A percentile compares a stretch with the other conserved stretches of the same genome.
Evolutionary conservation across 2,797 vertebrate genomes (phyloP).

Genomic region (Sebastes goodei): DNA sequence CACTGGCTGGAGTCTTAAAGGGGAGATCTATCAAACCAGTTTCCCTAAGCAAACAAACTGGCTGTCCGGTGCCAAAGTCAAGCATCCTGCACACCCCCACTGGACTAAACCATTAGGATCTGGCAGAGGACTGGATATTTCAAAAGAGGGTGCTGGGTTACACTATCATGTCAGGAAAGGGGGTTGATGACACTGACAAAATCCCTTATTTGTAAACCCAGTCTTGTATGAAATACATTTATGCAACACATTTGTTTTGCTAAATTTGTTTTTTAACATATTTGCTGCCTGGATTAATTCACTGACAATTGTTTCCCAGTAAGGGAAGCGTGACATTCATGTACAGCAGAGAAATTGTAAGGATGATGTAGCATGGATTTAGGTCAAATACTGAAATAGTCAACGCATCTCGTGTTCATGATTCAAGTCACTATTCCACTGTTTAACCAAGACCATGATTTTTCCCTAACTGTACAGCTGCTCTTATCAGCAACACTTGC

Average conservation of each 20-base stretch:
- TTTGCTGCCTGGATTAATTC: background rate
- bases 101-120: slow-evolving; percentile 40
- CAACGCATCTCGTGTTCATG: background rate
- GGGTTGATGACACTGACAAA: background rate
- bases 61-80: slow-evolving; percentile 52
- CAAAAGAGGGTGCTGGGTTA: slow-evolving; percentile 13
- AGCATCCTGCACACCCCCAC: slow-evolving; percentile 46
- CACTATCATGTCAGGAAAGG: background rate
- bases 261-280: background rate
- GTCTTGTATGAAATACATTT: background rate
- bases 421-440: background rate
- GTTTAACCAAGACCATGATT: background rate
- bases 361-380: background rate
- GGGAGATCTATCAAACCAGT: slow-evolving; percentile 62
- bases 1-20: slow-evolving; percentile 49
- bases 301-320: background rate
- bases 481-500: background rate
- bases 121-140: slow-evolving; percentile 39
- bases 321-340: background rate
- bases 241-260: background rate
- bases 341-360: background rate
- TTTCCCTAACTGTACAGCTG: background rate
- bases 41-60: slow-evolving; percentile 65
- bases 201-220: background rate
- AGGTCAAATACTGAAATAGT: background rate